Percentiles rank a stretch among this genome's conserved stretches.
Conservation (phyloP, 2,113 vertebrate genomes). For the Hystrix cristata region DNA sequence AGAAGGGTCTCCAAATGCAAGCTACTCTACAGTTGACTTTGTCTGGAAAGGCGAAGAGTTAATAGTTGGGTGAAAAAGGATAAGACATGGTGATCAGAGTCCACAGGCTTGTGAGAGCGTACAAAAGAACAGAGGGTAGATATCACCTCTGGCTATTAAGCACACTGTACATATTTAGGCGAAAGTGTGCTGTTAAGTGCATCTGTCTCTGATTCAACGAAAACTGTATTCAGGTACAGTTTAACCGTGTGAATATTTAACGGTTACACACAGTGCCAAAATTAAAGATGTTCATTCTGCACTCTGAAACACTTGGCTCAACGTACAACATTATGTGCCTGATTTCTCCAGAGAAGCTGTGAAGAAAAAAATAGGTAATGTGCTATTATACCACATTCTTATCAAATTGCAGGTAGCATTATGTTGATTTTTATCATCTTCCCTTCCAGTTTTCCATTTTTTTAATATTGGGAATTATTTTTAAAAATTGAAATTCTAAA, state of each 20-base stretch:
- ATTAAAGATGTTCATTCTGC: constrained; percentile 38
- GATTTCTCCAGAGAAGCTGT: background rate
- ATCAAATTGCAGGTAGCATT: constrained; percentile 27
- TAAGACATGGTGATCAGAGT: background rate
- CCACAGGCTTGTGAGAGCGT: background rate
- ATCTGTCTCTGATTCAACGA: background rate
- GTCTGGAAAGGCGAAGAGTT: background rate
- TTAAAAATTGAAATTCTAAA: constrained; percentile 10
- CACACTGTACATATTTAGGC: background rate
- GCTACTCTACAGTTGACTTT: background rate
- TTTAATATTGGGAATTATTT: background rate
- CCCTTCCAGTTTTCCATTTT: background rate
- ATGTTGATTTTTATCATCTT: constrained; percentile 47
- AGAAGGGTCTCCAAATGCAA: background rate
- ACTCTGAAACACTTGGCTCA: constrained; percentile 44
- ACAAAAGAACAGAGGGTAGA: background rate
- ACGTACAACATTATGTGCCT: background rate
- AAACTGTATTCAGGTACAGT: background rate
- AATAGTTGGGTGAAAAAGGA: background rate
- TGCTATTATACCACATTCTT: background rate
- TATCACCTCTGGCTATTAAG: background rate
- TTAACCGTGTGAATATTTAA: constrained; percentile 48
- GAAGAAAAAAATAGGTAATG: background rate
- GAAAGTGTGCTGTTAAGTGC: background rate
- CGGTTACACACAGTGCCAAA: constrained; percentile 47